A percentile compares a stretch with the other conserved stretches of the same genome.
Evolutionary conservation across 2,113 vertebrate genomes (phyloP).

Genomic region (Tachysurus fulvidraco): DNA sequence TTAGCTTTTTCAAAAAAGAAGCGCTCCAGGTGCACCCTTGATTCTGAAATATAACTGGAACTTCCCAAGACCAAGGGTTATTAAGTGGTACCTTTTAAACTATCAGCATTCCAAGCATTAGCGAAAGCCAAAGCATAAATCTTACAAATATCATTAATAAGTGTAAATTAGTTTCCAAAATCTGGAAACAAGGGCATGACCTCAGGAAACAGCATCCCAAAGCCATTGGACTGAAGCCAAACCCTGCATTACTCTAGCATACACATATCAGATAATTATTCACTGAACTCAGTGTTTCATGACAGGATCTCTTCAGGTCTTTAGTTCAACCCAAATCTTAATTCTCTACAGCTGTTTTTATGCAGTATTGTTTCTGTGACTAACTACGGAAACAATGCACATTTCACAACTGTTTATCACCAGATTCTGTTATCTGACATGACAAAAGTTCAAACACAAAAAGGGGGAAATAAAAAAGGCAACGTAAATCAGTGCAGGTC

Average conservation of each 20-base stretch:
- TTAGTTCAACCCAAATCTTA: slow-evolving; percentile 14
- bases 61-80: slow-evolving; percentile 1
- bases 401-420: slow-evolving; percentile 25
- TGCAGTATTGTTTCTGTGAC: slow-evolving; percentile 41
- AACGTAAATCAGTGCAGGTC: not conserved
- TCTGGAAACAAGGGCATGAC: not conserved
- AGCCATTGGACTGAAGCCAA: not conserved
- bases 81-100: not conserved
- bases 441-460: not conserved
- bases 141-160: not conserved
- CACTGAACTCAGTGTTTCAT: not conserved
- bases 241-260: not conserved
- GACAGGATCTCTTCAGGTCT: not conserved
- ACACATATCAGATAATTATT: not conserved
- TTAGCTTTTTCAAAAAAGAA: not conserved
- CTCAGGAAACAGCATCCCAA: not conserved
- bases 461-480: not conserved
- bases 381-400: slow-evolving; percentile 40
- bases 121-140: slow-evolving; percentile 3
- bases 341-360: slow-evolving; percentile 40
- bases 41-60: not conserved
- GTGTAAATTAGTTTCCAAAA: not conserved
- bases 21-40: not conserved
- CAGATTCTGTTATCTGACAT: slow-evolving; percentile 15
- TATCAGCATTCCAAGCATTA: not conserved